Evolutionary conservation across 1,140 invertebrate genomes (phyloP).

Genomic region (Heliothis virescens): DNA sequence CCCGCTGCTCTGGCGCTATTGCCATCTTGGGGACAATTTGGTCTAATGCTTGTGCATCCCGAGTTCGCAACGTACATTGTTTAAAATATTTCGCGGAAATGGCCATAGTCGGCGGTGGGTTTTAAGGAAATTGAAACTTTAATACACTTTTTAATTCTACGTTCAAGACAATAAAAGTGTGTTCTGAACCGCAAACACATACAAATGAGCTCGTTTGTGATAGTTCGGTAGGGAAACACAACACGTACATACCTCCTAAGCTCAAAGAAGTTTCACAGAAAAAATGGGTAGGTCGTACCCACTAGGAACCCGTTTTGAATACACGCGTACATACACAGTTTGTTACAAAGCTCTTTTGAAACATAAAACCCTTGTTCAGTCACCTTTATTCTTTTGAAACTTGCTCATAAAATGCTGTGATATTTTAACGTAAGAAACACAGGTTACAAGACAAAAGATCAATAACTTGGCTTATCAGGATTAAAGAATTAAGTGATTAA

Average conservation of each 20-base stretch:
- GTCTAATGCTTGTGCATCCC: slow-evolving; percentile 72
- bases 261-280: slow-evolving; percentile 47
- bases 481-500: neutral
- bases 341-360: slow-evolving; percentile 65
- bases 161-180: neutral
- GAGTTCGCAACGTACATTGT: slow-evolving; percentile 57
- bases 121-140: slow-evolving; percentile 46
- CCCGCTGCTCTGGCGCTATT: slow-evolving; percentile 67
- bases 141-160: slow-evolving; percentile 21
- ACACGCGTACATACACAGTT: slow-evolving; percentile 51
- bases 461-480: neutral
- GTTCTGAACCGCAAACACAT: slow-evolving; percentile 4
- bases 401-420: slow-evolving; percentile 50
- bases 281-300: slow-evolving; percentile 26
- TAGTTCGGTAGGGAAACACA: slow-evolving; percentile 28
- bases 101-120: slow-evolving; percentile 32
- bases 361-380: slow-evolving; percentile 59
- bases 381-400: slow-evolving; percentile 60
- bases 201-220: slow-evolving; percentile 26
- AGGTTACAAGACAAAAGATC: slow-evolving; percentile 23
- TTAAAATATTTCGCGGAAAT: slow-evolving; percentile 61
- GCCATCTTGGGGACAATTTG: slow-evolving; percentile 81
- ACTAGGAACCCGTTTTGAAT: slow-evolving; percentile 54
- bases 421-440: slow-evolving; percentile 41
- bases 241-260: slow-evolving; percentile 9